Evolutionary conservation across 2,888 invertebrate species (phyloP).

Genomic region (Phortica magna): DNA sequence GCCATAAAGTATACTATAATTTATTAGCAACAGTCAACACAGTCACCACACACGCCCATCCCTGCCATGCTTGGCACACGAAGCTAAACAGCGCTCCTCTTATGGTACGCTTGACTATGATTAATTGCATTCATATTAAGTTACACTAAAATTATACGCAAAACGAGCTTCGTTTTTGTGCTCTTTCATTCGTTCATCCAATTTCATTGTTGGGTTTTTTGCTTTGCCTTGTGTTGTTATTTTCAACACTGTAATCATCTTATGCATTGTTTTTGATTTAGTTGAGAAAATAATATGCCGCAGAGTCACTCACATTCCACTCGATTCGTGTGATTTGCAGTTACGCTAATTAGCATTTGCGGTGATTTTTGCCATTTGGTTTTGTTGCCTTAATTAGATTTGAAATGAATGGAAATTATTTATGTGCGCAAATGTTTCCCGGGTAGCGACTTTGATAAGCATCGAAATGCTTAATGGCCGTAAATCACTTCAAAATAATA

Average conservation of each 20-base stretch:
- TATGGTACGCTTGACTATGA: constrained; percentile 55
- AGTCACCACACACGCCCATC: constrained; percentile 14
- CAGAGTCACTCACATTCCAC: not conserved
- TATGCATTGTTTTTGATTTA: not conserved
- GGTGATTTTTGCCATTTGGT: not conserved
- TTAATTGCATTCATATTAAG: constrained; percentile 71
- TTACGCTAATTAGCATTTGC: constrained; percentile 11
- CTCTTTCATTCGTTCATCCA: not conserved
- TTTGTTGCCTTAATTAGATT: constrained; percentile 57
- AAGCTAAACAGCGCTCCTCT: constrained; percentile 20
- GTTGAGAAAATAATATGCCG: constrained; percentile 12
- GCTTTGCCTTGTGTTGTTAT: not conserved
- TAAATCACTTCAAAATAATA: not conserved
- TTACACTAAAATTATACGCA: constrained; percentile 58
- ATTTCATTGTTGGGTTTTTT: not conserved
- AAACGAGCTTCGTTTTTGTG: constrained; percentile 38
- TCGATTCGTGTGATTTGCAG: not conserved
- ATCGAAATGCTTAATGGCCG: not conserved
- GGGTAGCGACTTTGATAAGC: not conserved
- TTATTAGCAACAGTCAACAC: constrained; percentile 70
- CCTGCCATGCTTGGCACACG: not conserved
- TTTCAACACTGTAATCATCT: not conserved
- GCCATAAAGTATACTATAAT: constrained; percentile 55
- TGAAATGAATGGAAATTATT: constrained; percentile 55
- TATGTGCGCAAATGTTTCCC: constrained; percentile 51